These are phyloP conservation scores for Malthinus flaveolus DNA, from an alignment of 2,888 invertebrate genomes.

Conservation along the genomic window DNA sequence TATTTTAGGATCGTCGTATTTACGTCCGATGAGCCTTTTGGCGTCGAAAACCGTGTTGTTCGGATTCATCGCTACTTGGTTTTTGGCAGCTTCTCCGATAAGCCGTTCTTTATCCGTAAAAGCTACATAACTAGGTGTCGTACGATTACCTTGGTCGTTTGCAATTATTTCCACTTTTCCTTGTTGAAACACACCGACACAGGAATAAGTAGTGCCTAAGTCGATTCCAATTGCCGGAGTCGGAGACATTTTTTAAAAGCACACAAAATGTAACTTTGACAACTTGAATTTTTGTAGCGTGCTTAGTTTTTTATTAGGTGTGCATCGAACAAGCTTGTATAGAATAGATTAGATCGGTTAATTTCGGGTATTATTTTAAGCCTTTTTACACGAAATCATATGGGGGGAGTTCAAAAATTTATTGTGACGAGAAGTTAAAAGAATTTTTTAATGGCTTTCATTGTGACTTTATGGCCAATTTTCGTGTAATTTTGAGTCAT, in stretches of 20 bases:
- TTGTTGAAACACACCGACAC: conserved; percentile 80
- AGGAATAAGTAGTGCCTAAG: conserved; percentile 84
- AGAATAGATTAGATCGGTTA: too few species aligned
- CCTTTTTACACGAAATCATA: too few species aligned
- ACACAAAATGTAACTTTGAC: conserved; percentile 12
- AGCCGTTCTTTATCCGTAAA: conserved; percentile 83
- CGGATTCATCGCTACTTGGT: conserved; percentile 77
- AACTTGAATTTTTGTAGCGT: neutral
- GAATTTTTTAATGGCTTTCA: too few species aligned
- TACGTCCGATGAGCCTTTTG: conserved; percentile 79
- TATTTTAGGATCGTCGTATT: conserved; percentile 73
- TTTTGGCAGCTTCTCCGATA: conserved; percentile 86
- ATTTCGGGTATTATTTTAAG: too few species aligned
- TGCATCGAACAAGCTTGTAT: neutral
- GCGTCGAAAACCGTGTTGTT: conserved; percentile 72
- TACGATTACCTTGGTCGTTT: conserved; percentile 86
- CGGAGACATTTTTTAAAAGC: conserved; percentile 48
- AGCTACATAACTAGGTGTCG: conserved; percentile 86
- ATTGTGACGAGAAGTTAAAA: too few species aligned
- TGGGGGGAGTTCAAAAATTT: too few species aligned
- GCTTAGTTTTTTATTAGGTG: conserved; percentile 10
- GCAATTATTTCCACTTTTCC: conserved; percentile 86
- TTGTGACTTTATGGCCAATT: neutral
- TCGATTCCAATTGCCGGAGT: conserved; percentile 77
- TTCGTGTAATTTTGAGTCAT: neutral